Base-by-base conservation (phyloP, 1,140 invertebrate species). In the Sminthurinus signatus region DNA sequence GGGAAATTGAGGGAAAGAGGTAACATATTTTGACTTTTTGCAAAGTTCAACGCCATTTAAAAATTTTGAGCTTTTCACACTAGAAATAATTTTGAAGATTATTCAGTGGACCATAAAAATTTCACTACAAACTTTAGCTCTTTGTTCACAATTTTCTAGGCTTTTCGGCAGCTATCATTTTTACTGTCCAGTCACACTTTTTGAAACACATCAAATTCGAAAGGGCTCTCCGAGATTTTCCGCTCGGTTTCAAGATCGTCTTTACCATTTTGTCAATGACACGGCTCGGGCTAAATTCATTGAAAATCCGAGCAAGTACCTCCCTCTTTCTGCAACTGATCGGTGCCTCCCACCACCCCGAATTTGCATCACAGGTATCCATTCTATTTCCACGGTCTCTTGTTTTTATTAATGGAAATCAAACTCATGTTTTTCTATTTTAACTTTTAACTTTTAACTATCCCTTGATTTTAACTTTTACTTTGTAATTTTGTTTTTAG, bases 341-440 rank as follows among this genome's bases (percentile, higher is more conserved):
- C 50, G 54, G 14, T 29, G 29, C 2, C 8, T 52, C 19, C 51
- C 65, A 29, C 57, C 62, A 19, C 68, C 68, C 12, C 42, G 68
- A 28, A 67, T 70, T 46, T 70, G 68, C 29, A 52, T 70, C 17
- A 70, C 68, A 21, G 66, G 66, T 63, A 27, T 14, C 28, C 23
- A 50, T 23, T 50, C 17, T 36, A 15, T 15, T 36, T 36, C 15
- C 5, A 15, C 5, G 32, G 32, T 36, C 5, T 36, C 32, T 36
- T 15, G 44, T 48, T 48, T 48, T 10, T 10, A n/a, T 10, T 5
- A 25, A 48, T 19, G 8, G 44, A 48, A 10, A 10, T 19, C 44
- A 19, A n/a, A 25, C 17, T n/a, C 17, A 19, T 10, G 19, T 48
- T 48, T 19, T 19, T 25, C 39, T 12, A 58, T 58, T 25, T 4